Evolutionary conservation across 1,140 invertebrate genomes (phyloP).

Genomic region (Zelostemma sp.): DNA sequence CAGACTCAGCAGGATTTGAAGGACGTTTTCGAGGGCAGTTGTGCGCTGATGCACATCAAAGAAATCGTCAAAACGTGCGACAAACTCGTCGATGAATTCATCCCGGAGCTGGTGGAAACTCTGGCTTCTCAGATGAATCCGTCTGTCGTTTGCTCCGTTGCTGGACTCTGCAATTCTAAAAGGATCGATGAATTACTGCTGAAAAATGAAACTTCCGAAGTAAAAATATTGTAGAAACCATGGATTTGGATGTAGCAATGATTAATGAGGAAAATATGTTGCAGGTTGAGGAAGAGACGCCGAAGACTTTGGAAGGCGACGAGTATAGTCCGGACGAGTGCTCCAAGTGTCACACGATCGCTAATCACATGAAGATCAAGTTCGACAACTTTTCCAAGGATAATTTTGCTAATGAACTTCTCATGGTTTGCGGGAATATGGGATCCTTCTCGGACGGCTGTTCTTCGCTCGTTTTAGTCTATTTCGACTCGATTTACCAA

Average conservation of each 20-base stretch:
- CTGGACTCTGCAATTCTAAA: constrained; percentile 88
- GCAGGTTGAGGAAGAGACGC: constrained; percentile 22
- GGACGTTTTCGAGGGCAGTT: constrained; percentile 90
- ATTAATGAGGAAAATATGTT: constrained; percentile 10
- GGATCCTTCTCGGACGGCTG: constrained; percentile 84
- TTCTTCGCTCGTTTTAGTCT: constrained; percentile 76
- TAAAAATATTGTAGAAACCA: constrained; percentile 11
- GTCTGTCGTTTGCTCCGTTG: constrained; percentile 86
- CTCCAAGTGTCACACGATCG: constrained; percentile 62
- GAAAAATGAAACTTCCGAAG: constrained; percentile 61
- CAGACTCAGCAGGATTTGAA: constrained; percentile 89
- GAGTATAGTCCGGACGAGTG: constrained; percentile 63
- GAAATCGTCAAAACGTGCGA: constrained; percentile 83
- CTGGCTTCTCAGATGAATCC: constrained; percentile 90
- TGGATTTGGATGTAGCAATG: too few relatives aligned
- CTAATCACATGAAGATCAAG: constrained; percentile 63
- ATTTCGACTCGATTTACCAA: constrained; percentile 79
- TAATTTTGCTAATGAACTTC: constrained; percentile 50
- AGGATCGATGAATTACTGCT: constrained; percentile 77
- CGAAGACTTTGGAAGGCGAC: constrained; percentile 51
- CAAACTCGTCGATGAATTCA: constrained; percentile 85
- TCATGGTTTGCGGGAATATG: constrained; percentile 74
- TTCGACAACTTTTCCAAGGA: constrained; percentile 50
- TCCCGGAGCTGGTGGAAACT: constrained; percentile 89
- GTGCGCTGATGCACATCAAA: constrained; percentile 85